These are phyloP conservation scores for Teleiodes luculella DNA, from an alignment of 2,888 invertebrate species.

Conservation along the genomic window DNA sequence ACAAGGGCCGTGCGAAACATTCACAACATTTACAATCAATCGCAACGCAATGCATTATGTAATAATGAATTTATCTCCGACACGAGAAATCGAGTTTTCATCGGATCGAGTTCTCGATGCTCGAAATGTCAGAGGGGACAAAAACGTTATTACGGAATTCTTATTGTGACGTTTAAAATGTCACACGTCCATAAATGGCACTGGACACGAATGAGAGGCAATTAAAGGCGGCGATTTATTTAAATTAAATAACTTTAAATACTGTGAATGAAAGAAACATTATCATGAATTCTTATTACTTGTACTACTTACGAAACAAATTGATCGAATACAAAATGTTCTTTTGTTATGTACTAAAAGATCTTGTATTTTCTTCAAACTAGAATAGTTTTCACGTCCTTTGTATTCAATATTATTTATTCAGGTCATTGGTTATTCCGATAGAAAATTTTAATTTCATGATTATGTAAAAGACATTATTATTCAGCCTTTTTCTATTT, in stretches of 20 bases:
- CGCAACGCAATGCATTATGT: conserved; percentile 14
- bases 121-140: conserved; percentile 41
- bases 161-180: conserved; percentile 14
- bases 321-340: no score
- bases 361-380: no score
- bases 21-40: conserved; percentile 22
- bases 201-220: neutral
- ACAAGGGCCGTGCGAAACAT: conserved; percentile 20
- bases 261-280: neutral
- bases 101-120: conserved; percentile 29
- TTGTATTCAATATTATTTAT: no score
- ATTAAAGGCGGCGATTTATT: conserved; percentile 9
- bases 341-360: no score
- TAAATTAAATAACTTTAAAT: conserved; percentile 11
- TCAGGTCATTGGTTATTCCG: neutral
- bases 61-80: conserved; percentile 11
- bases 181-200: conserved; percentile 14
- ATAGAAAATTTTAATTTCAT: no score
- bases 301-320: no score
- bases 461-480: no score
- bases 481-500: no score
- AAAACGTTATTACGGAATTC: conserved; percentile 11
- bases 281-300: no score
- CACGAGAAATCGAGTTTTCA: conserved; percentile 21
- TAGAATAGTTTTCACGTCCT: no score